These are phyloP conservation scores for Limnephilus lunatus DNA, from an alignment of 2,888 invertebrate genomes.

Conservation along the genomic window DNA sequence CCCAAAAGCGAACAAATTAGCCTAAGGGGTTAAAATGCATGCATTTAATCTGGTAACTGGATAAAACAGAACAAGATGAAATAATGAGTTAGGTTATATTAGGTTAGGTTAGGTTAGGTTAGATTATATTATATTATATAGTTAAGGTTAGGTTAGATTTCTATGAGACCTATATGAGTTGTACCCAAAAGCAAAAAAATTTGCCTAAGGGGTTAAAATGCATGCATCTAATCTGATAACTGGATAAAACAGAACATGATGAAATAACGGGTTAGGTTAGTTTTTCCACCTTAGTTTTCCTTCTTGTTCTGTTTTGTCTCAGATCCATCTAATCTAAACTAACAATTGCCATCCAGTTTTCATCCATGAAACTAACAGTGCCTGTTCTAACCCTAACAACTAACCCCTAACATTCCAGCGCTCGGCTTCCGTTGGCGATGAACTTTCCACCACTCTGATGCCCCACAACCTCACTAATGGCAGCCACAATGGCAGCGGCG, in stretches of 20 bases:
- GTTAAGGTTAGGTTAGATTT: no score
- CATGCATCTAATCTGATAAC: background rate
- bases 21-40: background rate
- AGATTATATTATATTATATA: no score
- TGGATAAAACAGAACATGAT: no score
- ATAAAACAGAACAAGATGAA: no score
- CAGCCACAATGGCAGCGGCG: slow-evolving; percentile 65
- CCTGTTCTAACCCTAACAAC: slow-evolving; percentile 31
- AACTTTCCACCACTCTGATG: slow-evolving; percentile 48
- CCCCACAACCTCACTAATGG: slow-evolving; percentile 7
- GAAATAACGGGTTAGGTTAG: no score
- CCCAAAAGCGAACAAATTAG: no score
- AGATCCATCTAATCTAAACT: background rate
- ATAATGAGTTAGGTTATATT: no score
- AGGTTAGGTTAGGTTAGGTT: no score
- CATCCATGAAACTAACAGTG: background rate
- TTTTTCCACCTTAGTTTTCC: no score
- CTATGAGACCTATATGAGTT: no score
- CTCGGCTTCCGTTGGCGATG: slow-evolving; percentile 64
- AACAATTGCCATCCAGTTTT: background rate
- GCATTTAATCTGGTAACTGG: background rate
- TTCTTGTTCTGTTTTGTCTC: no score
- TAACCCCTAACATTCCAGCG: slow-evolving; percentile 59
- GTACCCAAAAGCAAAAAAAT: no score
- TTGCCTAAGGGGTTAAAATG: background rate